A percentile compares a stretch with the other conserved stretches of the same genome.
phyloP scores from a whole-genome alignment of 2,113 vertebrate genomes.

The Melanerpes aurifrons region DNA sequence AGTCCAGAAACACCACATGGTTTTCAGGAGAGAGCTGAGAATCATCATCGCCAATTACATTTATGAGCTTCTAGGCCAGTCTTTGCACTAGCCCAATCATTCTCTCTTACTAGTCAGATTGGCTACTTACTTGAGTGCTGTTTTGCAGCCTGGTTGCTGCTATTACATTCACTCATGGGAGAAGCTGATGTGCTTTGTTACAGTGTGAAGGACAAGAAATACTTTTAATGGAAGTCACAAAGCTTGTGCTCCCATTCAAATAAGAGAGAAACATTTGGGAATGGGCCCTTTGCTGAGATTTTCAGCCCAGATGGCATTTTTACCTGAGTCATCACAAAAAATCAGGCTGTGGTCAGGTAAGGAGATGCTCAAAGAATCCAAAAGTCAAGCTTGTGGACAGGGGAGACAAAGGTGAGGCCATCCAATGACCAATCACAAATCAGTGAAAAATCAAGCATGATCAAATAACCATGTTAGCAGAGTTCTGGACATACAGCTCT shows the following conservation, averaged over 20 bases:
- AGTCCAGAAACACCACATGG: not conserved
- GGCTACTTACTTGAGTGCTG: accelerated
- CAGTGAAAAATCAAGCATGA: not conserved
- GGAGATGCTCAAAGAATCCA: not conserved
- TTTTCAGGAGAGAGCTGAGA: not conserved
- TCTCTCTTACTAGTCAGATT: not conserved
- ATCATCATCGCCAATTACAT: not conserved
- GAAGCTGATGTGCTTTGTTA: not conserved
- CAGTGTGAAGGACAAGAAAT: not conserved
- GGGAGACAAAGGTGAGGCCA: not conserved
- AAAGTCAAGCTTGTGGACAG: not conserved
- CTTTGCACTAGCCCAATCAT: not conserved
- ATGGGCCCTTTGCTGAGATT: not conserved
- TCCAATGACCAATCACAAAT: not conserved
- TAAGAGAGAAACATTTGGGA: not conserved
- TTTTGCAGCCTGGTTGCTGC: not conserved
- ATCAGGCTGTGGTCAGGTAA: not conserved
- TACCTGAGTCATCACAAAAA: not conserved
- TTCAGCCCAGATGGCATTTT: not conserved
- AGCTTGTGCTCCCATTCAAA: not conserved
- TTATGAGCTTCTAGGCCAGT: not conserved
- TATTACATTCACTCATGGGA: not conserved
- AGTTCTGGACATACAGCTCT: not conserved
- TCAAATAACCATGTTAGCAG: not conserved
- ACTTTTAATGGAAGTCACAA: not conserved